Conservation (phyloP, 2,797 vertebrate species). For the Hapalemur alaotrensis region DNA sequence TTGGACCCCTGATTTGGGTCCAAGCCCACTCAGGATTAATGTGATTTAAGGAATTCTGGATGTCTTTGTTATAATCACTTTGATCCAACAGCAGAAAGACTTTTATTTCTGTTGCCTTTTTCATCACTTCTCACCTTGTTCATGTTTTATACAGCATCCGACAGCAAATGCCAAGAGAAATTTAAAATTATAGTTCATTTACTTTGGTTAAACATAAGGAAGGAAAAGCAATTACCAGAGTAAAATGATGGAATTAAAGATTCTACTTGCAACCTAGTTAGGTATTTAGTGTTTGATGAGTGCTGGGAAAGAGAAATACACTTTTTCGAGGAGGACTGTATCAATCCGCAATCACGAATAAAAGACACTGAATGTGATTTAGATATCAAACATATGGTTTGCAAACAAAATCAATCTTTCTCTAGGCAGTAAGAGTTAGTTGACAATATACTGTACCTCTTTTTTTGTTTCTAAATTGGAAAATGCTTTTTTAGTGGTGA, state of each 20-base stretch:
- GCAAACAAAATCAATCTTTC: slow-evolving; percentile 82
- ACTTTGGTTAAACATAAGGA: slow-evolving; percentile 87
- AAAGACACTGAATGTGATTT: slow-evolving; percentile 83
- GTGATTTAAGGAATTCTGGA: background rate
- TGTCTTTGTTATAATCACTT: background rate
- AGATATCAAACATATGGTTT: slow-evolving; percentile 84
- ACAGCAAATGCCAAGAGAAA: slow-evolving; percentile 85
- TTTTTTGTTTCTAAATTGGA: slow-evolving; percentile 64
- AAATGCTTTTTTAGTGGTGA: slow-evolving; percentile 67
- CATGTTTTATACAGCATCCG: slow-evolving; percentile 81
- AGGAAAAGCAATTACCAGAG: slow-evolving; percentile 87
- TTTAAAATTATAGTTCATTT: slow-evolving; percentile 88
- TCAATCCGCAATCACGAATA: slow-evolving; percentile 82
- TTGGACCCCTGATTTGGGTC: background rate
- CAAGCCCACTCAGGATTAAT: background rate
- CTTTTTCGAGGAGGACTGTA: slow-evolving; percentile 77
- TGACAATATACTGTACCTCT: slow-evolving; percentile 64
- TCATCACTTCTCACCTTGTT: slow-evolving; percentile 80
- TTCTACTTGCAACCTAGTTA: slow-evolving; percentile 84
- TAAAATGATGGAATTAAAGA: slow-evolving; percentile 87
- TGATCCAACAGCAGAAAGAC: background rate
- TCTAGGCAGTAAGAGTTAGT: slow-evolving; percentile 62
- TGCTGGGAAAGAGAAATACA: slow-evolving; percentile 84
- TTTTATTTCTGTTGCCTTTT: slow-evolving; percentile 78
- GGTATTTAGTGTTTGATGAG: slow-evolving; percentile 86